Base-by-base conservation (phyloP, 2,888 invertebrate species). In the Drosophila nigricruria region DNA sequence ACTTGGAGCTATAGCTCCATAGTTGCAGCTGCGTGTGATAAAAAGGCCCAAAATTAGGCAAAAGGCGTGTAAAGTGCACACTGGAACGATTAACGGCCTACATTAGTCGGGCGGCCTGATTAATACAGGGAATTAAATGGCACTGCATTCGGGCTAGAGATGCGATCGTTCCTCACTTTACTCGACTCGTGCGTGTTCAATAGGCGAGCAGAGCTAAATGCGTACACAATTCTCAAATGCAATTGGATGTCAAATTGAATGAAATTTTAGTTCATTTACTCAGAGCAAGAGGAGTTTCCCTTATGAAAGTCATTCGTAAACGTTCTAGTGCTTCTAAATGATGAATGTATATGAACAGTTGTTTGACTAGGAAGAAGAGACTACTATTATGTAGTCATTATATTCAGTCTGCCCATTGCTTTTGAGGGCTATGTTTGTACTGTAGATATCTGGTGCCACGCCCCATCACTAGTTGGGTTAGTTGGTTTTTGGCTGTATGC, bases 1-100 rank as follows among this genome's bases (percentile, higher is more conserved):
- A n/a, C n/a, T n/a, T n/a, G n/a, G n/a, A n/a, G n/a, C n/a, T n/a
- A n/a, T n/a, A n/a, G n/a, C n/a, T n/a, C n/a, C n/a, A n/a, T n/a
- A n/a, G n/a, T 53, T 82, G 91, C 92, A 92, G 92, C 92, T 92
- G 92, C 87, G 90, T 84, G 79, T 73, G 88, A 92, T 92, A 91
- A 91, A 92, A 91, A 81, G 77, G 75, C 81, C 82, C 81, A 79
- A 91, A 91, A 89, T 91, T 91, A 90, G 89, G 90, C 79, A 83
- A 81, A 82, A 83, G 79, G 60, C 91, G 85, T 89, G 91, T 91
- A 90, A 90, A 91, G 83, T 88, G 90, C 82, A 86, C 79, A 82
- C 79, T 77, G 71, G 78, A 82, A 81, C 89, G 90, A 90, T 89
- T 88, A 85, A 83, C 89, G 71, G 78, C 77, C 79, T 79, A 80